Evolutionary conservation across 1,140 invertebrate genomes (phyloP).

Genomic region (Atta texana): DNA sequence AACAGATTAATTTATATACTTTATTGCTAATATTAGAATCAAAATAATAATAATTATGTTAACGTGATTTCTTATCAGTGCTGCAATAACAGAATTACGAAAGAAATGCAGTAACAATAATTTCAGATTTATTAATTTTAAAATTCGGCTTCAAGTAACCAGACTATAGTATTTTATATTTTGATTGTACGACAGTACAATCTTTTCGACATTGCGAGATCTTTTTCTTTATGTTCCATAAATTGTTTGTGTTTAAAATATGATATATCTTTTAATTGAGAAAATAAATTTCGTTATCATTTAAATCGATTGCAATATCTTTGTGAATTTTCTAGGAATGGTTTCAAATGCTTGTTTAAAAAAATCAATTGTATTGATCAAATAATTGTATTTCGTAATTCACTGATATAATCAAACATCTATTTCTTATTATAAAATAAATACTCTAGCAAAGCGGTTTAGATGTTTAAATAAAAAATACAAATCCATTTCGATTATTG

Average conservation of each 20-base stretch:
- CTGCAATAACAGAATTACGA: not conserved
- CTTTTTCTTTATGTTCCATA: not conserved
- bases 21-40: not conserved
- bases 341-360: too few relatives aligned
- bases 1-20: conserved; percentile 9
- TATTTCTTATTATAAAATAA: conserved; percentile 8
- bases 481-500: not conserved
- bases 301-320: not conserved
- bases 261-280: not conserved
- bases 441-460: not conserved
- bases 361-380: too few relatives aligned
- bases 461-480: not conserved
- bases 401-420: not conserved
- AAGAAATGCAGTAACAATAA: conserved; percentile 5
- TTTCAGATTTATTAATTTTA: conserved; percentile 21
- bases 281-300: conserved; percentile 34
- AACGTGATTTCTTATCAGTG: not conserved
- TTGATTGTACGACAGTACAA: not conserved
- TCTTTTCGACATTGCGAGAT: conserved; percentile 3
- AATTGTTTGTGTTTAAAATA: not conserved
- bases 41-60: conserved; percentile 2
- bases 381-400: not conserved
- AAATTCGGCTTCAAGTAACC: not conserved
- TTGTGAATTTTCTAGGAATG: too few relatives aligned
- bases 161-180: not conserved